Base-by-base conservation (phyloP, 2,888 invertebrate species). In the Cetonia aurata region DNA sequence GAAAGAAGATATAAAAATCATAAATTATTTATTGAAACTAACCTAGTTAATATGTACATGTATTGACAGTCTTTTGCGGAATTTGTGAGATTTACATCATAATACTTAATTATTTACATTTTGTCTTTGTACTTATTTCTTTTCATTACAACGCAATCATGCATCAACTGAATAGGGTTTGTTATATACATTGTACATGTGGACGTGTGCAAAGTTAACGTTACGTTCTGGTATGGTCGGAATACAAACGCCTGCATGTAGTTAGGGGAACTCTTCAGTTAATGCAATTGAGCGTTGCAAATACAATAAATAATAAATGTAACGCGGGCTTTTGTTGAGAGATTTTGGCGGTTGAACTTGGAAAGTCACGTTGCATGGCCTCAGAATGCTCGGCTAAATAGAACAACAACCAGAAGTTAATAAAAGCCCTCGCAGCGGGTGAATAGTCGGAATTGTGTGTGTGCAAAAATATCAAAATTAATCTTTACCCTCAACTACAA, bases 321-420 rank as follows among this genome's bases (percentile, higher is more conserved):
- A 44, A n/a, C 42, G 52, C 13, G 69, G 60, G 60, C 33, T 52
- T 44, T 55, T 25, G 67, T 31, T 13, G 46, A 33, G 44, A 44
- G 37, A 67, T 46, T 60, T 50, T 37, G 46, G 46, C 53, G 53
- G 48, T 56, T 37, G 71, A 75, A 2, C 71, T 72, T 1, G 83
- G 81, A 67, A 73, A 82, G 82, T 91, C 90, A 74, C 90, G 87
- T 83, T 90, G 91, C 91, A 91, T 91, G 71, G 89, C 88, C 80
- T 90, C 91, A 78, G 86, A 85, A 72, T 85, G 86, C 78, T 87
- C 87, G 65, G 84, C 88, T 88, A 82, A 42, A 85, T 85, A 75
- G 77, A 79, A 80, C 57, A 83, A 83, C 78, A 75, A 62, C 62
- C 71, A 33, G 57, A 72, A n/a, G 37, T 62, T 69, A 70, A 42